These are phyloP conservation scores for Arenaria interpres DNA, from an alignment of 2,113 vertebrate species.

Conservation along the genomic window DNA sequence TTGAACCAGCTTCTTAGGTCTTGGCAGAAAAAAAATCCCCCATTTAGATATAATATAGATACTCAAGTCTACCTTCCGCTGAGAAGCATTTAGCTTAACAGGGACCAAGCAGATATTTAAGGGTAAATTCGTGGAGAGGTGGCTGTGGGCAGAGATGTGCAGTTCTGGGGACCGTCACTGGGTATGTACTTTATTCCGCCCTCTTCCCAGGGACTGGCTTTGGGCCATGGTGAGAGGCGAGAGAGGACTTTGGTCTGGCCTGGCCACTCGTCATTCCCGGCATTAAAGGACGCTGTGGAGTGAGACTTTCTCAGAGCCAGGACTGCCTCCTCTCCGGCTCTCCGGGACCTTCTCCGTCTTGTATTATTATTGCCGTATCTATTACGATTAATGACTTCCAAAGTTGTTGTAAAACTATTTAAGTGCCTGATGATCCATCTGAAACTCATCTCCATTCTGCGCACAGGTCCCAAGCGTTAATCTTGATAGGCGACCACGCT, in stretches of 20 bases:
- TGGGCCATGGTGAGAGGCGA: background rate
- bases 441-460: constrained; percentile 20
- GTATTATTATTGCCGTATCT: background rate
- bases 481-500: background rate
- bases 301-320: background rate
- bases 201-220: background rate
- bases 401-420: background rate
- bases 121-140: background rate
- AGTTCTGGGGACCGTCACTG: background rate
- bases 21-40: background rate
- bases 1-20: background rate
- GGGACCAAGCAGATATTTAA: background rate
- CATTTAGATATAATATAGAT: rapidly evolving
- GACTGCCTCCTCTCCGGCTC: background rate
- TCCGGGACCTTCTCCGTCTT: background rate
- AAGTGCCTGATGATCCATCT: constrained; percentile 21
- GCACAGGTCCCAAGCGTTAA: background rate
- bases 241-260: background rate
- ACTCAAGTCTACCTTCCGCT: background rate
- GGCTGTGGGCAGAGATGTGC: background rate
- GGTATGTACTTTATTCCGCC: background rate
- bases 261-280: background rate
- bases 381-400: background rate
- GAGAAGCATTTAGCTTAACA: background rate
- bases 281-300: background rate